Evolutionary conservation across 2,888 invertebrate species (phyloP), one percentile per base, ranked within the genome.

Genomic region (Automeris io): DNA sequence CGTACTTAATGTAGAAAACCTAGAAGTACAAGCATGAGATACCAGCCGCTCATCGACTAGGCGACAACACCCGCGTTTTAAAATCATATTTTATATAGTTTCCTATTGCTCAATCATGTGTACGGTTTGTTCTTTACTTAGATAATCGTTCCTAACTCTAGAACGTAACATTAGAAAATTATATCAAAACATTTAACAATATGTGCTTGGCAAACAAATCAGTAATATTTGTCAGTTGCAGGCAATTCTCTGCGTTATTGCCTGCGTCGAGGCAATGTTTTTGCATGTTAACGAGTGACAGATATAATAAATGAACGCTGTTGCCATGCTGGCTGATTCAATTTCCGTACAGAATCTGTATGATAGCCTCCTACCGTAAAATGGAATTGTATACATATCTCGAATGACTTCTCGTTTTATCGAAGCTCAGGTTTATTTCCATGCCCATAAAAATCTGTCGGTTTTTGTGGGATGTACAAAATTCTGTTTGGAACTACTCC

Each of bases 321-420:
- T 43, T 40, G 37, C 35, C 19, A 32, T 25, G 35, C 25, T 23
- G 18, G 41, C 41, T 43, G 40, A 52, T 57, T 56, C 51, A 63
- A 60, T 63, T 63, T 62, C 58, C 56, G 52, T 38, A 32, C 11
- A 46, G 44, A 48, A 43, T 49, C 53, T 45, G 58, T 54, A 52
- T 50, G 55, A 57, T 57, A 48, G 57, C 42, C 45, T 50, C 45
- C 49, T 49, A 44, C 50, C 54, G 52, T 50, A 54, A 57, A 56
- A 57, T 18, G 19, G 32, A 35, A 31, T 59, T 60, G 53, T 56
- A 57, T n/a, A n/a, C n/a, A n/a, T 60, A 58, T 53, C 54, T 54
- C 58, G 47, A 57, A 46, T 48, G 48, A 51, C 54, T 57, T 56
- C 48, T 44, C 47, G 49, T 53, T 56, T 25, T 37, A 33, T 35